phyloP scores from a whole-genome alignment of 2,888 invertebrate genomes.

The Thelaira solivaga region DNA sequence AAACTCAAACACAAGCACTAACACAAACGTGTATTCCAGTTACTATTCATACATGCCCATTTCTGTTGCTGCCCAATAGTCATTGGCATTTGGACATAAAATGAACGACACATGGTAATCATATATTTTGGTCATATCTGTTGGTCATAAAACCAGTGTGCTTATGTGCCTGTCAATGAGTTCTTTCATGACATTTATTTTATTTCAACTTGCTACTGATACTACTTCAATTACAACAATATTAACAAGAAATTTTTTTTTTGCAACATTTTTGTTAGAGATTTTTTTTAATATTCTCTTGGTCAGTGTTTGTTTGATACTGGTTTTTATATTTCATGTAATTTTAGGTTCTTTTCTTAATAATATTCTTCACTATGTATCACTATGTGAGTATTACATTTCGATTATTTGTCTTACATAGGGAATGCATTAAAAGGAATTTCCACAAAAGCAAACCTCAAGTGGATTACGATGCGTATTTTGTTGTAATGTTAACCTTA shows the following conservation, averaged over 20 bases:
- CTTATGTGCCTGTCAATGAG: slow-evolving; percentile 76
- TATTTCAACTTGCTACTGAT: slow-evolving; percentile 66
- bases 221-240: slow-evolving; percentile 46
- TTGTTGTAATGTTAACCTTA: not conserved
- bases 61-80: not conserved
- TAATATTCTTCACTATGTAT: slow-evolving; percentile 3
- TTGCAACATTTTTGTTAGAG: slow-evolving; percentile 20
- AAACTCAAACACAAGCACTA: not conserved
- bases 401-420: slow-evolving; percentile 60
- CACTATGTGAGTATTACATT: slow-evolving; percentile 55
- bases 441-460: not conserved
- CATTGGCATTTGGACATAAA: slow-evolving; percentile 24
- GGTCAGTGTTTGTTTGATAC: slow-evolving; percentile 8
- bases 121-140: slow-evolving; percentile 77
- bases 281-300: slow-evolving; percentile 52
- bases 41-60: not conserved
- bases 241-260: slow-evolving; percentile 9
- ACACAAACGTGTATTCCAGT: not conserved
- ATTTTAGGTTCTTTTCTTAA: slow-evolving; percentile 11
- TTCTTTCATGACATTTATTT: slow-evolving; percentile 75
- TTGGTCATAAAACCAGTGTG: slow-evolving; percentile 76
- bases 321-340: slow-evolving; percentile 13
- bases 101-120: slow-evolving; percentile 75
- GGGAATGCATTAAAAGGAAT: slow-evolving; percentile 15
- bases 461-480: slow-evolving; percentile 34